phyloP scores from a whole-genome alignment of 1,140 invertebrate species.

The Papilio machaon region DNA sequence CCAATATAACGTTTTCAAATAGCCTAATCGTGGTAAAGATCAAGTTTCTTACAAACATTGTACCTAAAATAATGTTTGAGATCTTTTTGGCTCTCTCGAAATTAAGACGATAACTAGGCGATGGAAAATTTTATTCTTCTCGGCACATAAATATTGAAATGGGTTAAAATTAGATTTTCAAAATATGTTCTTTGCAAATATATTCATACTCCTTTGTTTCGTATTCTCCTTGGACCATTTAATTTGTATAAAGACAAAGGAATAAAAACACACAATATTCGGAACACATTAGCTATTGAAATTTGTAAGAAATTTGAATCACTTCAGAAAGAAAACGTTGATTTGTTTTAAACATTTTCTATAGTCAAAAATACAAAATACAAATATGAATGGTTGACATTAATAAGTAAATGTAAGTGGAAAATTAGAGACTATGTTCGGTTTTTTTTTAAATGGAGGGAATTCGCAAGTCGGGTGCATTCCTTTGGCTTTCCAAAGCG shows the following conservation, averaged over 20 bases:
- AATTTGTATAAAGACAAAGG: conserved; percentile 9
- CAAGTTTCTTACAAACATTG: too few relatives aligned
- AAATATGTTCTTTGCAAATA: conserved; percentile 8
- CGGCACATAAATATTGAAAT: neutral
- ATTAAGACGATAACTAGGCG: too few relatives aligned
- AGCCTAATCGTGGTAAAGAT: too few relatives aligned
- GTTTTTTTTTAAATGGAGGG: conserved; percentile 15
- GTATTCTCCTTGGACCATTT: conserved; percentile 2
- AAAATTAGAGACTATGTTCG: conserved; percentile 35
- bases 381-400: too few relatives aligned
- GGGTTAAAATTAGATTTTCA: conserved; percentile 26
- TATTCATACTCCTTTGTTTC: conserved; percentile 14
- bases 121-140: neutral
- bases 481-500: conserved; percentile 51
- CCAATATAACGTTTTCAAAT: too few relatives aligned
- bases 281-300: conserved; percentile 17
- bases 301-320: neutral
- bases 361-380: neutral
- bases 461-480: conserved; percentile 32
- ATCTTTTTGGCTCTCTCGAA: neutral
- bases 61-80: neutral
- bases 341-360: neutral
- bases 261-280: conserved; percentile 12
- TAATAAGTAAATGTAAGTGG: neutral
- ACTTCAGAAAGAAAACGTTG: neutral